Evolutionary conservation across 2,888 invertebrate genomes (phyloP), one percentile per base, ranked within the genome.

Genomic region (Stratiomys singularior): DNA sequence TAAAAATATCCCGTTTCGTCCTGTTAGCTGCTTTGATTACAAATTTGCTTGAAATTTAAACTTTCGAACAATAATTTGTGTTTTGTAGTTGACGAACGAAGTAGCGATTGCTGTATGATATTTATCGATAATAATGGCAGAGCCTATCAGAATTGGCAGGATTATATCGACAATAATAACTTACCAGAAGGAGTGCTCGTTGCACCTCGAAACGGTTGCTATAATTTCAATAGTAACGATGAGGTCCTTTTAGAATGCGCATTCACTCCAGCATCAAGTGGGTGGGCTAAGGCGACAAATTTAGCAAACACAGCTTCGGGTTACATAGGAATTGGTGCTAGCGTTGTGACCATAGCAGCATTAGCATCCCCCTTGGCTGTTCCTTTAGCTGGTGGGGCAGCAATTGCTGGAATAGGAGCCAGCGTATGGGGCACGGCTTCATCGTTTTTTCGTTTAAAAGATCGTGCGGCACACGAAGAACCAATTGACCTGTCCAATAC

Each of bases 61-160:
- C n/a, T n/a, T n/a, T n/a, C n/a, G n/a, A n/a, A n/a, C n/a, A n/a
- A n/a, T n/a, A n/a, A 44, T 13, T 44, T 13, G 44, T 44, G 7
- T 52, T 13, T 37, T 67, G 13, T 15, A 81, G 82, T 77, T 3
- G 9, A 67, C 0, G 79, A 80, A n/a, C 81, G 84, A 58, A 85
- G 83, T 52, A 76, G 76, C 2, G 23, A 82, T 23, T 85, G 85
- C 63, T 87, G 87, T 76, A 85, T 85, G 83, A 76, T 87, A 80
- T 84, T 83, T 82, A 79, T 86, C 80, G 85, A 88, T 83, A 82
- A 86, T 83, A 80, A 82, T 1, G 85, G 85, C 1, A 85, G 89
- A 4, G 88, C 88, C 0, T 90, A 90, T 82, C 80, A 85, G 78
- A 85, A 85, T 78, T 90, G 89, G 89, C 77, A 80, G 0, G 82